A percentile compares a stretch with the other conserved stretches of the same genome.
Evolutionary conservation across 2,113 vertebrate species (phyloP).

Genomic region (Cebidichthys violaceus): DNA sequence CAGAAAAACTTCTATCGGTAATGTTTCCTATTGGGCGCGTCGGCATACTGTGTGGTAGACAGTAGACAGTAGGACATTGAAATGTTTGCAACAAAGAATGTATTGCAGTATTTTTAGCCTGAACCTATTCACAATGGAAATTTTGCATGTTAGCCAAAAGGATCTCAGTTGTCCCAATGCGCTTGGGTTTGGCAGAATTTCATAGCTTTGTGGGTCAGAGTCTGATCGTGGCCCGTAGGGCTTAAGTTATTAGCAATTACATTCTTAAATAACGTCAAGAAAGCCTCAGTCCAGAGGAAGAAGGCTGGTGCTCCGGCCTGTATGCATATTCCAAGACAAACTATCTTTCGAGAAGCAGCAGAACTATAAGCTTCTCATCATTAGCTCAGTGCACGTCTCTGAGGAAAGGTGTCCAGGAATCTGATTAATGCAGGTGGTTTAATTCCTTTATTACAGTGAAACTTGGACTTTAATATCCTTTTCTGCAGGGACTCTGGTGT

Average conservation of each 20-base stretch:
- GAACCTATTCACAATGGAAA: not conserved
- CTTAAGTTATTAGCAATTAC: not conserved
- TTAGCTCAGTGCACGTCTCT: not conserved
- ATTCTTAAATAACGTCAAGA: not conserved
- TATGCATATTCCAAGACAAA: not conserved
- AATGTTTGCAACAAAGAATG: constrained; percentile 19
- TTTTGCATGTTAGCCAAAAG: not conserved
- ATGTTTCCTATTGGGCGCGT: constrained; percentile 57
- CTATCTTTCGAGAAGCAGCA: not conserved
- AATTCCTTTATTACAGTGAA: constrained; percentile 10
- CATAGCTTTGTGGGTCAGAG: not conserved
- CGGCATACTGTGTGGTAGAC: not conserved
- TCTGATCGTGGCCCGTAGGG: not conserved
- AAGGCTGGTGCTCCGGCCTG: not conserved
- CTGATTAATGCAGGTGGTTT: not conserved
- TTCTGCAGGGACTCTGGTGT: not conserved
- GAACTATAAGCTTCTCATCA: not conserved
- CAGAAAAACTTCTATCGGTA: constrained; percentile 94
- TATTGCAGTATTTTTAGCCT: not conserved
- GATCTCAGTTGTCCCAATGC: constrained; percentile 1
- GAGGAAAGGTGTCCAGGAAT: constrained; percentile 10
- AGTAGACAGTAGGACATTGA: not conserved
- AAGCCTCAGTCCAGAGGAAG: not conserved
- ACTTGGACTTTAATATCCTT: not conserved
- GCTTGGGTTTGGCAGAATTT: constrained; percentile 27